These are phyloP conservation scores for Pseudopodoces humilis DNA, from an alignment of 2,113 vertebrate genomes.

Conservation along the genomic window DNA sequence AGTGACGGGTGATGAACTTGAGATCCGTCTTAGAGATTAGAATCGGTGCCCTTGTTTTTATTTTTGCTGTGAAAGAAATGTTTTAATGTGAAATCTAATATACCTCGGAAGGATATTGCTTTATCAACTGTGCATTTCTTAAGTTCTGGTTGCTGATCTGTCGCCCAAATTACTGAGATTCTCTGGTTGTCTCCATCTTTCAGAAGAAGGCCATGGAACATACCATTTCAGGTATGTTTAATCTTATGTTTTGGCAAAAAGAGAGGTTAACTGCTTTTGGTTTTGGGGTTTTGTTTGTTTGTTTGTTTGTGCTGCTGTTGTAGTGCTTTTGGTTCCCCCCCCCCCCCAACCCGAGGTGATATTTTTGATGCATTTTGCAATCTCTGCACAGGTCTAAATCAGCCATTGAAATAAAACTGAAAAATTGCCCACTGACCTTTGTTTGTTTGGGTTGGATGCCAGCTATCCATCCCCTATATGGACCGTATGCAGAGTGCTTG, in stretches of 20 bases:
- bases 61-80: neutral
- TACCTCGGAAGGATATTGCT: neutral
- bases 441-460: neutral
- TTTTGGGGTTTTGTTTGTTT: neutral
- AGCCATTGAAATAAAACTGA: neutral
- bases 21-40: neutral
- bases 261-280: neutral
- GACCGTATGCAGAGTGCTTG: neutral
- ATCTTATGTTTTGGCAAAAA: neutral
- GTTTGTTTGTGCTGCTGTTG: neutral
- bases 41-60: neutral
- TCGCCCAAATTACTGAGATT: neutral
- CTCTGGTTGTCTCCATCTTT: neutral
- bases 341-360: neutral
- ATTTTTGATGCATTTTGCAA: neutral
- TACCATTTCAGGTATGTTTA: constrained; percentile 23
- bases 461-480: neutral
- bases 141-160: neutral
- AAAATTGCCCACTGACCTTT: neutral
- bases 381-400: neutral
- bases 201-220: neutral
- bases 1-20: neutral
- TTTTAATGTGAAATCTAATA: neutral
- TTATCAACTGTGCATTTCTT: neutral
- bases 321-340: accelerated